Conservation (phyloP, 2,797 vertebrate species). For the Cyprinella venusta region DNA sequence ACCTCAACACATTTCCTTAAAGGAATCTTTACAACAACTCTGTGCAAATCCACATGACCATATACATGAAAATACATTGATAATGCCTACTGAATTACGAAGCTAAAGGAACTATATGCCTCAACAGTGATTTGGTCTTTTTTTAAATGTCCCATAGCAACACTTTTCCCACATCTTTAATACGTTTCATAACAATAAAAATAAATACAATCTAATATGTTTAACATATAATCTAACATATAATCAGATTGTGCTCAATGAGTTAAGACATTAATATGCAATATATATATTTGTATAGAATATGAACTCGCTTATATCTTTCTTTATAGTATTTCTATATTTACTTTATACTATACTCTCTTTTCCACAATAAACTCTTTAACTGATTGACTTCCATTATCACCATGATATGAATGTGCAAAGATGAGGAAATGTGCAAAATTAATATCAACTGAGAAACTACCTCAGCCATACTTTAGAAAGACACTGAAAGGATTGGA, state of each 20-base stretch:
- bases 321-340: conserved; percentile 48
- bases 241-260: conserved; percentile 78
- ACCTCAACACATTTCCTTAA: conserved; percentile 43
- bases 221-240: conserved; percentile 62
- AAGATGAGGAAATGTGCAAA: conserved; percentile 61
- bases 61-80: conserved; percentile 48
- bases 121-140: conserved; percentile 80
- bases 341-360: conserved; percentile 45
- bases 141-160: conserved; percentile 69
- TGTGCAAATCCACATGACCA: conserved; percentile 49
- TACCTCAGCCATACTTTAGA: conserved; percentile 40
- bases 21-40: conserved; percentile 32
- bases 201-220: conserved; percentile 77
- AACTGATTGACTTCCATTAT: conserved; percentile 49
- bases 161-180: conserved; percentile 63
- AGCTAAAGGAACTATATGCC: conserved; percentile 54
- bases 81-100: conserved; percentile 45
- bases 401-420: conserved; percentile 59
- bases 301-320: conserved; percentile 54
- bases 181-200: conserved; percentile 68
- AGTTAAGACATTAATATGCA: conserved; percentile 63
- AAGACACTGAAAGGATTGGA: conserved; percentile 39
- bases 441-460: conserved; percentile 49
- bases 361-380: conserved; percentile 52
- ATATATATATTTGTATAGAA: conserved; percentile 65